Evolutionary conservation across 2,113 vertebrate species (phyloP).

Genomic region (Galemys pyrenaicus): DNA sequence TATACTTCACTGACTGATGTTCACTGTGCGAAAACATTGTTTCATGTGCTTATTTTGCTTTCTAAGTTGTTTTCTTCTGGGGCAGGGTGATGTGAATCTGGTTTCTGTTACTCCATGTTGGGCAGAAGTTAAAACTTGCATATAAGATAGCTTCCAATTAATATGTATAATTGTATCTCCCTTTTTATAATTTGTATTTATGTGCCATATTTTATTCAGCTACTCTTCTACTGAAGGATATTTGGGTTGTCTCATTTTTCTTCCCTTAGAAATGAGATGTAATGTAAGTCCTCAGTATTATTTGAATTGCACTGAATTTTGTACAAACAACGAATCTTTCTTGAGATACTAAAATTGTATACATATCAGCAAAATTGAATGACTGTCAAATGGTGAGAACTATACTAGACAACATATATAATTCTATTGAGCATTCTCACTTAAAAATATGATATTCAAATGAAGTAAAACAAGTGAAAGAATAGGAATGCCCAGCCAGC

Average conservation of each 20-base stretch:
- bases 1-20: not conserved
- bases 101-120: not conserved
- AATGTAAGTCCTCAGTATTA: not conserved
- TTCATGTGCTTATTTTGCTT: not conserved
- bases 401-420: not conserved
- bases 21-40: not conserved
- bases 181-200: not conserved
- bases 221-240: not conserved
- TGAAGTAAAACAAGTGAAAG: not conserved
- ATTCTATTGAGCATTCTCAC: not conserved
- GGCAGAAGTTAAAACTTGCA: not conserved
- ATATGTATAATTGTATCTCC: not conserved
- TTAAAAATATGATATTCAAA: conserved; percentile 28
- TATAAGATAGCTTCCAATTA: not conserved
- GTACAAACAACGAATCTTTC: not conserved
- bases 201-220: not conserved
- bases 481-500: not conserved
- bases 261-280: not conserved
- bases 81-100: not conserved
- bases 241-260: not conserved
- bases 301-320: not conserved
- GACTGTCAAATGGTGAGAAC: not conserved
- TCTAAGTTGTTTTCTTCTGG: not conserved
- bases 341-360: not conserved
- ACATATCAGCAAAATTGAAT: not conserved